Evolutionary conservation across 2,888 invertebrate genomes (phyloP).

Genomic region (Lochmaea capreae): DNA sequence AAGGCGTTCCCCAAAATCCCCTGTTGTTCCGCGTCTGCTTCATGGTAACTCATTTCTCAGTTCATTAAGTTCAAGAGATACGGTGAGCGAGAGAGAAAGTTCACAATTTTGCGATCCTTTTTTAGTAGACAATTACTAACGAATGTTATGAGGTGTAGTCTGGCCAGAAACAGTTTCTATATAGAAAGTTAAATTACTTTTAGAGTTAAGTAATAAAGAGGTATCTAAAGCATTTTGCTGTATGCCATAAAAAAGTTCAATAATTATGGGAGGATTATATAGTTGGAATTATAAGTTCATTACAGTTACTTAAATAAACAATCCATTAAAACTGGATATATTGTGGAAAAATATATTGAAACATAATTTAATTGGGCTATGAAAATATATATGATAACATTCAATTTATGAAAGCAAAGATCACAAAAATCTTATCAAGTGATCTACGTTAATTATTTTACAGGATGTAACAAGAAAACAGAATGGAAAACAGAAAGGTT

Average conservation of each 20-base stretch:
- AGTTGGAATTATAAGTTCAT: not conserved
- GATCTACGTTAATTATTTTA: too few relatives aligned
- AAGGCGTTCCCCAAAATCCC: not conserved
- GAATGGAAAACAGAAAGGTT: too few relatives aligned
- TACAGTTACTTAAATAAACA: not conserved
- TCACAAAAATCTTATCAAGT: too few relatives aligned
- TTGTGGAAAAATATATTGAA: not conserved
- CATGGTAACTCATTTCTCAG: slow-evolving; percentile 30
- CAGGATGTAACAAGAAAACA: too few relatives aligned
- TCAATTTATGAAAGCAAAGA: too few relatives aligned
- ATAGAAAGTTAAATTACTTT: slow-evolving; percentile 29
- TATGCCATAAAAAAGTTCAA: slow-evolving; percentile 11
- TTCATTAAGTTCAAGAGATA: slow-evolving; percentile 33
- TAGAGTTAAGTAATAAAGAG: slow-evolving; percentile 24
- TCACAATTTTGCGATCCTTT: slow-evolving; percentile 5
- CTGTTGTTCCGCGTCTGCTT: not conserved
- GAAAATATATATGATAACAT: too few relatives aligned
- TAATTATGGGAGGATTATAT: slow-evolving; percentile 4
- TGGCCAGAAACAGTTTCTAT: slow-evolving; percentile 25
- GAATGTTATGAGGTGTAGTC: slow-evolving; percentile 31
- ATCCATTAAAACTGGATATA: not conserved
- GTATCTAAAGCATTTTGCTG: slow-evolving; percentile 17
- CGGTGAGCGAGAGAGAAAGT: slow-evolving; percentile 14
- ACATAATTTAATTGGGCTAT: too few relatives aligned
- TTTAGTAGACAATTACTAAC: slow-evolving; percentile 28